Base-by-base conservation (phyloP, 1,140 invertebrate species). In the Lasaia peninsularis region DNA sequence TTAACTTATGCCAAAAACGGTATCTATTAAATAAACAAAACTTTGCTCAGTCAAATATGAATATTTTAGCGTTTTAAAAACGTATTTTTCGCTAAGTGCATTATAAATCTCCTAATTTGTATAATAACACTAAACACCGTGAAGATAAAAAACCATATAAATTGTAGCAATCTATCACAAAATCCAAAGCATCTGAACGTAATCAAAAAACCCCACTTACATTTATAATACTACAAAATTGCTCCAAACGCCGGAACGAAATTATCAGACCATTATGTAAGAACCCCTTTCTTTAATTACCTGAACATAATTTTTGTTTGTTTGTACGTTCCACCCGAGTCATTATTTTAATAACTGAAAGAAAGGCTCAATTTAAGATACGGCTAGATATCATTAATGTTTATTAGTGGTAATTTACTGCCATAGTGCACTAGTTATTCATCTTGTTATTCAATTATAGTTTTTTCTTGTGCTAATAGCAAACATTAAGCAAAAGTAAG, bases 281-380 rank as follows among this genome's bases (percentile, higher is more conserved):
- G 75, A 78, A 87, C 84, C 85, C 83, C 78, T 88, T 86, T 85
- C 83, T 84, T 88, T 86, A 88, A 86, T 88, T 86, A 85, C 75
- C 70, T 69, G 61, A 48, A 77, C 60, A 78, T 84, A 81, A 85
- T 86, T 72, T 86, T 80, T 86, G 81, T 86, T 83, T 86, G 79
- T 84, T 79, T 80, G 73, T 73, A 54, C 69, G 75, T 73, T 75
- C 74, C 74, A 72, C 71, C 74, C 66, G 54, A 68, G 74, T 78
- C 71, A 84, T 87, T 87, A 84, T 71, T 67, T 66, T 87, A 87
- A 87, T 86, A 75, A 82, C 72, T 50, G 68, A 67, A 48, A 48
- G 44, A 48, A 63, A 69, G 65, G 66, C 67, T 65, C 77, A 71
- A 80, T 81, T 80, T 79, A 62, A 72, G 75, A 76, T 75, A 64